Evolutionary conservation across 1,140 invertebrate genomes (phyloP).

Genomic region (Uloborus diversus): DNA sequence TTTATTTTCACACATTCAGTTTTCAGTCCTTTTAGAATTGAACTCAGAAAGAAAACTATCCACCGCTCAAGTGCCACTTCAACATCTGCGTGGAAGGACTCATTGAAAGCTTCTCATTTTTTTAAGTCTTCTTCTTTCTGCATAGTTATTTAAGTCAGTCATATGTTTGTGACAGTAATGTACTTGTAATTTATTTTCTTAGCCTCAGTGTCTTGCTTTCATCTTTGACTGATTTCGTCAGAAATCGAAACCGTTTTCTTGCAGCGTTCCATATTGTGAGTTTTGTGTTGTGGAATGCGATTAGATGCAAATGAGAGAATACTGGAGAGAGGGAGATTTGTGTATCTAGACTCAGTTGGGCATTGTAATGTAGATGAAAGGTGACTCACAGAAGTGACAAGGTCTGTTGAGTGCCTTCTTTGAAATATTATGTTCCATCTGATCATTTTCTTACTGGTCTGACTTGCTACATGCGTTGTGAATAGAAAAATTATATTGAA

Average conservation of each 20-base stretch:
- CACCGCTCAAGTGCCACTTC: constrained; percentile 28
- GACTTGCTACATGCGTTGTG: neutral
- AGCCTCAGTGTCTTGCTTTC: neutral
- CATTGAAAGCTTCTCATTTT: constrained; percentile 2
- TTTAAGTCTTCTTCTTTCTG: neutral
- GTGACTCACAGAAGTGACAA: constrained; percentile 25
- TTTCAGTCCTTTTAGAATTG: neutral
- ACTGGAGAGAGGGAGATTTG: neutral
- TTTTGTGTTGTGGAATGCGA: neutral
- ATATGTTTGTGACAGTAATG: neutral
- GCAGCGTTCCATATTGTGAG: neutral
- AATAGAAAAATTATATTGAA: neutral
- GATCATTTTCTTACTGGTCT: neutral
- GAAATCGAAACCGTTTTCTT: neutral
- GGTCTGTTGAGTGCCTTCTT: constrained; percentile 48
- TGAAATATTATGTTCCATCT: neutral
- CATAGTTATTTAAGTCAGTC: neutral
- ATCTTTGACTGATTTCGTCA: neutral
- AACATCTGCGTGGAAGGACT: constrained; percentile 4
- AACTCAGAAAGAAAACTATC: neutral
- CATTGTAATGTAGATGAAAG: too few relatives aligned
- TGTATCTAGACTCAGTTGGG: neutral
- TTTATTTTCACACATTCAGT: neutral
- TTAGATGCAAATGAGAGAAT: neutral
- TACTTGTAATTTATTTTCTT: constrained; percentile 22